phyloP scores from a whole-genome alignment of 2,888 invertebrate species.

The Apotomis capreana region DNA sequence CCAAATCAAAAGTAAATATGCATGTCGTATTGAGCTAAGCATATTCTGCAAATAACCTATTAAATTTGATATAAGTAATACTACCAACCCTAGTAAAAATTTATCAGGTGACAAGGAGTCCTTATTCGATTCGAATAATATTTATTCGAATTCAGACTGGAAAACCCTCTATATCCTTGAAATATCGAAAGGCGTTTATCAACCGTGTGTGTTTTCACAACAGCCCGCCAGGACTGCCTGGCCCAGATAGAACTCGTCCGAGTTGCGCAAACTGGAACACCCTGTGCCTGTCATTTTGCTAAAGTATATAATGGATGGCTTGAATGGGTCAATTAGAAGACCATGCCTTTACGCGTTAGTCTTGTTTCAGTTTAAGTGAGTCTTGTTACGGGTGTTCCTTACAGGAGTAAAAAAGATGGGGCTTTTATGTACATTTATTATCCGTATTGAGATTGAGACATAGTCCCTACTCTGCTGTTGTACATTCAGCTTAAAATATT shows the following conservation, averaged over 20 bases:
- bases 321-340: slow-evolving; percentile 1
- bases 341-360: neutral
- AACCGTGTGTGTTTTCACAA: slow-evolving; percentile 35
- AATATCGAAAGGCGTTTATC: slow-evolving; percentile 34
- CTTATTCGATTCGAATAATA: neutral
- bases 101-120: too few relatives aligned
- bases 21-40: too few relatives aligned
- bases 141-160: neutral
- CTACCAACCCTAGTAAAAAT: too few relatives aligned
- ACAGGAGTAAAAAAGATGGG: too few relatives aligned
- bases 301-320: slow-evolving; percentile 7
- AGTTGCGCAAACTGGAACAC: slow-evolving; percentile 54
- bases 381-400: neutral
- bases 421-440: too few relatives aligned
- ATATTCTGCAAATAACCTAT: too few relatives aligned
- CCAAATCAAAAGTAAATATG: too few relatives aligned
- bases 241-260: slow-evolving; percentile 58
- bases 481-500: too few relatives aligned
- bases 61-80: too few relatives aligned
- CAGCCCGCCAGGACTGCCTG: slow-evolving; percentile 48
- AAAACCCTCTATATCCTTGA: slow-evolving; percentile 29
- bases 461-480: too few relatives aligned
- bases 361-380: neutral
- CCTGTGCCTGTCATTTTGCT: slow-evolving; percentile 38
- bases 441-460: too few relatives aligned